Conservation (phyloP, 2,113 vertebrate species). For the Microtus ochrogaster region DNA sequence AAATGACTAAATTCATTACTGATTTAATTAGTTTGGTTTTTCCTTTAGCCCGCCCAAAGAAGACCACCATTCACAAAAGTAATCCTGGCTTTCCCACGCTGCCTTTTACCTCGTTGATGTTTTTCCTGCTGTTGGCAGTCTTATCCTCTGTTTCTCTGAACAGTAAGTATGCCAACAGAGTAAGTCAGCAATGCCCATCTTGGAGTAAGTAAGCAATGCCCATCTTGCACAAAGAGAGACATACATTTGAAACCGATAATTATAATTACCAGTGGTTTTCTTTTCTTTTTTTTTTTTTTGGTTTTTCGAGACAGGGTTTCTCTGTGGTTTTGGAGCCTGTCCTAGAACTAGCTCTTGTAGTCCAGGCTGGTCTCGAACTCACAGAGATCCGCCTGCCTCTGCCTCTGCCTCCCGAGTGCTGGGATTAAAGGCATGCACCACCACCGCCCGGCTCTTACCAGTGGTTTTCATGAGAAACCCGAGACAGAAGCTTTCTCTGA, state of each 20-base stretch:
- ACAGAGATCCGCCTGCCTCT: too few species aligned
- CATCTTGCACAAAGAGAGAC: background rate
- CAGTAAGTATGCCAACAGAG: slow-evolving; percentile 63
- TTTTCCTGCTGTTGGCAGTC: slow-evolving; percentile 57
- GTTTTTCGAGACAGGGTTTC: too few species aligned
- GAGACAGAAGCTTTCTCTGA: background rate
- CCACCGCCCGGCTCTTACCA: too few species aligned
- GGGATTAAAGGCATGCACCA: too few species aligned
- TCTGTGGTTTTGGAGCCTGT: too few species aligned
- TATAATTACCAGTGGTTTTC: background rate
- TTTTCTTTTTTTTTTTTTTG: too few species aligned
- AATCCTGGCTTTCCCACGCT: background rate
- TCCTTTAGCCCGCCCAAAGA: slow-evolving; percentile 48
- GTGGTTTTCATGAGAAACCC: background rate
- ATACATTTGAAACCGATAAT: background rate
- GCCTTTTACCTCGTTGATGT: background rate
- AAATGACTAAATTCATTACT: background rate
- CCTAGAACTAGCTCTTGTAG: too few species aligned
- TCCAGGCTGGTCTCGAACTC: too few species aligned
- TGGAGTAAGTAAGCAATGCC: too few species aligned
- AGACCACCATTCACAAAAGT: background rate
- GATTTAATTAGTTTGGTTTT: slow-evolving; percentile 41
- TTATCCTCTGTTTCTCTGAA: slow-evolving; percentile 47
- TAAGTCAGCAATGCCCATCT: too few species aligned
- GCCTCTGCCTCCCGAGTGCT: too few species aligned